Base-by-base conservation (phyloP, 1,140 invertebrate species). In the Drosophila chauvacae region DNA sequence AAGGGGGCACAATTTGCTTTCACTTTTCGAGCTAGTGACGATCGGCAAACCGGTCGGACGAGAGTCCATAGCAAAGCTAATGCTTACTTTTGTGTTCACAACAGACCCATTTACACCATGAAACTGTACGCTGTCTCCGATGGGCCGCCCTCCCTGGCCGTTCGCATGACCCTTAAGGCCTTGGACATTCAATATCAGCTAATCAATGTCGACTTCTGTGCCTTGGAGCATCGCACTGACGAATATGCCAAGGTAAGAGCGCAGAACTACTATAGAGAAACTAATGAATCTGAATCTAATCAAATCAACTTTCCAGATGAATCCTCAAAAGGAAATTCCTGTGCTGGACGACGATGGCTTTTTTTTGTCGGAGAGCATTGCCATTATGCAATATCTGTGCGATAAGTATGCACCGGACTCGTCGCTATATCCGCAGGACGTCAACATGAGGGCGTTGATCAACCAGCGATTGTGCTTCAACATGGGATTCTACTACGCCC, bases 261-360 rank as follows among this genome's bases (percentile, higher is more conserved):
- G 47, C 0, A 50, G 0, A 1, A 13, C 10, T 33, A 14, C n/a
- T 4, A 41, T 11, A 93, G 64, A 37, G 51, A 20, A 14, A 16
- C 4, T n/a, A n/a, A n/a, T n/a, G n/a, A n/a, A n/a, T n/a, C n/a
- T 7, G 2, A 26, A 23, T 28, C n/a, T 23, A 53, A 48, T 53
- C 7, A 28, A 58, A 51, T 64, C 13, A 6, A 14, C 4, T 39
- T 93, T 41, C 81, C 86, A 96, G 96, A 94, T 95, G 92, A 96
- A 96, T 93, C 96, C 96, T 4, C 96, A 97, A 93, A 96, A 96
- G 91, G 96, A 96, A 93, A 96, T 96, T 74, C 96, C 96, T 0
- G 95, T 96, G 0, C 90, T 97, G 57, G 95, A 96, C 55, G 96
- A 97, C 74, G 93, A 95, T 78, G 96, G 96, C 20, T 95, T 96